Base-by-base conservation (phyloP, 2,888 invertebrate species). In the Ornithoptera alexandrae region DNA sequence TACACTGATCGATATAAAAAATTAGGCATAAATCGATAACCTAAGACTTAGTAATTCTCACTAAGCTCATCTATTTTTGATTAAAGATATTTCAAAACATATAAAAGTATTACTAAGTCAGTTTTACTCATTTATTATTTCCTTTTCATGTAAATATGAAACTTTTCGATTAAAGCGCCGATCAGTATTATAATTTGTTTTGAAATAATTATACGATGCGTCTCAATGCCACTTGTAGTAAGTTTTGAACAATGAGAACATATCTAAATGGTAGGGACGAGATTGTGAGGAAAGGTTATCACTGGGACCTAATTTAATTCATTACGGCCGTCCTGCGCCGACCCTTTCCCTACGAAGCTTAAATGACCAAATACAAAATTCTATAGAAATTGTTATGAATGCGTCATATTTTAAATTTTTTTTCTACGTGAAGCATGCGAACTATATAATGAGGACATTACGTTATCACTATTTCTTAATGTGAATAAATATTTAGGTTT, bases 221-320 rank as follows among this genome's bases (percentile, higher is more conserved):
- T 57, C 18, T 57, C 56, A 70, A 66, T 70, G 75, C 71, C 78
- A 65, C 74, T 78, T 84, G 82, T 74, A 83, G 80, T 73, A 53
- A 70, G 67, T 70, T 70, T 71, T 78, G 78, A 75, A 75, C 79
- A 77, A 39, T 73, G 68, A 74, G 81, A 72, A 73, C 70, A 75
- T 74, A 76, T 79, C 81, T 76, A 74, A 79, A 77, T 78, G 76
- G 77, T 75, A 75, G 74, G 73, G 74, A 80, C 80, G 84, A 88
- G 85, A 87, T 87, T 87, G 84, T 78, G 84, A 77, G 77, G 80
- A 85, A 83, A 88, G 88, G 90, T 89, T 89, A 90, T 90, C 89
- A 88, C 84, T 80, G 77, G 84, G 81, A 83, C 85, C 87, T 90
- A 90, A 91, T 90, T 90, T 90, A 91, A 90, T 91, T 91, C 88